A percentile compares a stretch with the other conserved stretches of the same genome.
phyloP scores from a whole-genome alignment of 2,113 vertebrate species.

The Lanius ludovicianus region DNA sequence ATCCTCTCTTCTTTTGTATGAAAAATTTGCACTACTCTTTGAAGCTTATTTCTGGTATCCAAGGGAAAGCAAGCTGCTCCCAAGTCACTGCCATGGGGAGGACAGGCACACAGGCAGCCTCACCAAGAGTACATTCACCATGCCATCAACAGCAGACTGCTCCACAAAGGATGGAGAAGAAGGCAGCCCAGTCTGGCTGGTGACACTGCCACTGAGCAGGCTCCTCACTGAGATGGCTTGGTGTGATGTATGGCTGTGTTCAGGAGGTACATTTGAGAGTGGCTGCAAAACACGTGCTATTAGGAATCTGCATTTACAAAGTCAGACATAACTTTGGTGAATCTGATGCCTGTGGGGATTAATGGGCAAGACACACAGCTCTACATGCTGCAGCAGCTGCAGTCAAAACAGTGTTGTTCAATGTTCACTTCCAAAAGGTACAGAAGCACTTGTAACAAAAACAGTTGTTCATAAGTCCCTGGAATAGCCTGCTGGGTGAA shows the following conservation, averaged over 20 bases:
- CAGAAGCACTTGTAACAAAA: not conserved
- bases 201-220: not conserved
- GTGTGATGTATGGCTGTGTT: not conserved
- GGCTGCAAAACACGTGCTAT: not conserved
- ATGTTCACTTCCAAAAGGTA: not conserved
- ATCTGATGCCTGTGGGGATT: not conserved
- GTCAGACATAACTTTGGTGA: not conserved
- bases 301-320: not conserved
- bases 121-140: not conserved
- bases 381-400: not conserved
- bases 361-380: not conserved
- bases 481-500: not conserved
- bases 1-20: not conserved
- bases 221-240: not conserved
- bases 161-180: not conserved
- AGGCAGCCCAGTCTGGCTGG: not conserved
- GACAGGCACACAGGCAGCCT: fast-evolving
- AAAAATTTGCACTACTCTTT: not conserved
- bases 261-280: not conserved
- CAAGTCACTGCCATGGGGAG: not conserved
- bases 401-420: not conserved
- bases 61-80: not conserved
- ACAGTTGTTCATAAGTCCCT: not conserved
- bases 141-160: not conserved
- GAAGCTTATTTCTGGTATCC: not conserved